Evolutionary conservation across 64 coral and sea anemone species (phyloP).

Genomic region (Platygyra sinensis): DNA sequence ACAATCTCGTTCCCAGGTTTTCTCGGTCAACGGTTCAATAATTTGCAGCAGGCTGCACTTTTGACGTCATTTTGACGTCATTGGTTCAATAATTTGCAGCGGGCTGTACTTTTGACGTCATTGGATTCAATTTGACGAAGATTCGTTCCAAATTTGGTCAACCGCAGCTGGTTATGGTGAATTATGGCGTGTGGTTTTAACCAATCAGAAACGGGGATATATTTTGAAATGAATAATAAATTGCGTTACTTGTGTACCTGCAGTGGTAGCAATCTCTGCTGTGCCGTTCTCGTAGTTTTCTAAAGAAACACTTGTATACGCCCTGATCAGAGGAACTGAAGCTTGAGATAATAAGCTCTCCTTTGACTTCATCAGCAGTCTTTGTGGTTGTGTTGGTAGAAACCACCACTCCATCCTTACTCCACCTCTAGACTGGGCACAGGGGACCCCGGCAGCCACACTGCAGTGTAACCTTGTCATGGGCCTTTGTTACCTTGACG

Average conservation of each 20-base stretch:
- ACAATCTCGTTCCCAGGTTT: no score
- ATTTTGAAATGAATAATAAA: no score
- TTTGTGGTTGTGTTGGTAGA: conserved; percentile 28
- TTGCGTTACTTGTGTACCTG: not conserved
- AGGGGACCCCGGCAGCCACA: conserved; percentile 44
- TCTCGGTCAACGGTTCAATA: no score
- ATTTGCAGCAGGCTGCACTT: no score
- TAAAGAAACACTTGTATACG: conserved; percentile 59
- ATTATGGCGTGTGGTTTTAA: no score
- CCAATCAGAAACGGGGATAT: no score
- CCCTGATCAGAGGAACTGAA: conserved; percentile 55
- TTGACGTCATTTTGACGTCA: no score
- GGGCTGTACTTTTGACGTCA: no score
- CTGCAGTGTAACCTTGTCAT: not conserved
- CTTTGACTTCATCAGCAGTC: not conserved
- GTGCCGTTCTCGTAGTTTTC: conserved; percentile 61
- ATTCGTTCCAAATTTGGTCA: no score
- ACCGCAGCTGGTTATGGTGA: no score
- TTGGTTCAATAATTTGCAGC: no score
- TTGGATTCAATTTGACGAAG: no score
- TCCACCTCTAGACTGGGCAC: conserved; percentile 51
- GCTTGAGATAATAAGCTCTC: conserved; percentile 41
- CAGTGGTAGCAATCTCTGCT: conserved; percentile 18
- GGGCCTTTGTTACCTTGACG: not conserved
- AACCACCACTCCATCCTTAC: conserved; percentile 38